A percentile compares a stretch with the other conserved stretches of the same genome.
These are phyloP conservation scores for Chaetops frenatus DNA, from an alignment of 2,113 vertebrate species.

Conservation along the genomic window DNA sequence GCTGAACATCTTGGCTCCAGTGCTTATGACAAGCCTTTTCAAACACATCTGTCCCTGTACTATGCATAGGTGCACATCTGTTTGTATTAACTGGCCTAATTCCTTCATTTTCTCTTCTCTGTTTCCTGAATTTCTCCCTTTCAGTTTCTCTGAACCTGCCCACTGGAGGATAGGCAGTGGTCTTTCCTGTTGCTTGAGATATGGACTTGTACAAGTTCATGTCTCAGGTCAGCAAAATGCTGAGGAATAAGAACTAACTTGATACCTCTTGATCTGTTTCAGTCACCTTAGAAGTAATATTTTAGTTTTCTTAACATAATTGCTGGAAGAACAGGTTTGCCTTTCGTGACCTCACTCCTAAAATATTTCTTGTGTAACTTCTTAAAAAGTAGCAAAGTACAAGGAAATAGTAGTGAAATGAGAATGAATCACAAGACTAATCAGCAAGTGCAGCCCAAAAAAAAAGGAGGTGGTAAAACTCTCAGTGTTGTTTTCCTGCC, in stretches of 20 bases:
- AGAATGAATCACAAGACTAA: not conserved
- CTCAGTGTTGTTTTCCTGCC: not conserved
- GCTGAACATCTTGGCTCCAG: not conserved
- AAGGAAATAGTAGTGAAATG: not conserved
- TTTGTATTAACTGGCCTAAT: not conserved
- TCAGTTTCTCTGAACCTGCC: not conserved
- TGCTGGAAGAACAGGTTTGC: not conserved
- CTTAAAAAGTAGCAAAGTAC: not conserved
- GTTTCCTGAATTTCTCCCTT: not conserved
- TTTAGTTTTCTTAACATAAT: not conserved
- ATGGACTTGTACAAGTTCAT: not conserved
- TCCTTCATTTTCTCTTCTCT: not conserved
- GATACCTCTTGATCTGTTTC: not conserved
- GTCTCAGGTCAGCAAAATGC: not conserved
- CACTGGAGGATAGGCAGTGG: not conserved
- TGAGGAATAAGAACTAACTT: not conserved
- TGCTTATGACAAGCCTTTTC: not conserved
- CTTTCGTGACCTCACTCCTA: not conserved
- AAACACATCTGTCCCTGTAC: not conserved
- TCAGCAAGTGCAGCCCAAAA: not conserved
- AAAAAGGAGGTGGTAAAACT: not conserved
- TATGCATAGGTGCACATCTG: not conserved
- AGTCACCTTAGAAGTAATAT: not conserved
- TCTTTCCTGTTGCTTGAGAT: not conserved
- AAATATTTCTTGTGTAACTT: not conserved